Evolutionary conservation across 2,797 vertebrate genomes (phyloP).

Genomic region (Hemibagrus guttatus): DNA sequence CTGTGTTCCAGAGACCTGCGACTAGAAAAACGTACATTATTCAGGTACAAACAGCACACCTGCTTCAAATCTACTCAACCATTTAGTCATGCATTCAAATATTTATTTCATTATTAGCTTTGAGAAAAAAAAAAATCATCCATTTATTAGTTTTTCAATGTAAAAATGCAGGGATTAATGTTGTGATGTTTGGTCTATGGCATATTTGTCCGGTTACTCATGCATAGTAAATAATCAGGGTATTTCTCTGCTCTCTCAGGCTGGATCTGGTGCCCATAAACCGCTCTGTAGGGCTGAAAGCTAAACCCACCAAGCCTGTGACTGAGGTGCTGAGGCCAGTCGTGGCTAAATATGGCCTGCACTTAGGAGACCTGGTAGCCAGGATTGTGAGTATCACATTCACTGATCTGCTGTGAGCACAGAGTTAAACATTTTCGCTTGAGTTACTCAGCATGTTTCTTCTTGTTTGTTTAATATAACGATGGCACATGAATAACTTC

Average conservation of each 20-base stretch:
- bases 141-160: not conserved
- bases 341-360: conserved; percentile 95
- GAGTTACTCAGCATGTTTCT: not conserved
- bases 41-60: conserved; percentile 76
- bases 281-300: conserved; percentile 95
- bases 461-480: not conserved
- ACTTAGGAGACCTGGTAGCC: conserved; percentile 88
- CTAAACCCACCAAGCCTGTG: conserved; percentile 97
- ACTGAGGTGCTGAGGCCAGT: conserved; percentile 95
- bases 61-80: not conserved
- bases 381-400: conserved; percentile 85
- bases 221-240: not conserved
- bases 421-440: not conserved
- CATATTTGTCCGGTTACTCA: not conserved
- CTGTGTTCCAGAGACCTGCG: conserved; percentile 90
- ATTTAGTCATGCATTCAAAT: not conserved
- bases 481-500: not conserved
- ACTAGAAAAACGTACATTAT: conserved; percentile 94
- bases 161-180: not conserved
- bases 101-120: not conserved
- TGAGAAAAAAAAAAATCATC: not conserved
- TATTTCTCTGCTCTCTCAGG: conserved; percentile 65
- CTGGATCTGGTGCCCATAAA: conserved; percentile 97
- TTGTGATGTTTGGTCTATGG: not conserved
- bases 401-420: not conserved